These are phyloP conservation scores for Salvator merianae DNA, from an alignment of 2,113 vertebrate species.

Conservation along the genomic window DNA sequence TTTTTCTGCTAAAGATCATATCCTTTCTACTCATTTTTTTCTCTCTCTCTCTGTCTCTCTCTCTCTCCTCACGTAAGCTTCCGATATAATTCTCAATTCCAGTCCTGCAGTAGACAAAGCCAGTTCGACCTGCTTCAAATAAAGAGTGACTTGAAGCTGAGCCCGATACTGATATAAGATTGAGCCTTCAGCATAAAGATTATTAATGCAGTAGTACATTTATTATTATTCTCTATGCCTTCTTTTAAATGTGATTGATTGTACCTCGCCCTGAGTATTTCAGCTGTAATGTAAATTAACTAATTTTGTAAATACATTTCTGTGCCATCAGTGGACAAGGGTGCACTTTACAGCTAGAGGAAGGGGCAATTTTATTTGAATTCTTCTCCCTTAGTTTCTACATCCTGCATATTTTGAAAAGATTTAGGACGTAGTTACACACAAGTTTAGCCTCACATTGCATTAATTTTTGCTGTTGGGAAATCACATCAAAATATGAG, in stretches of 20 bases:
- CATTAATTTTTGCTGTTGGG: no score
- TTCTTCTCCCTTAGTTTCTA: no score
- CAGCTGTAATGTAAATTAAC: constrained; percentile 9
- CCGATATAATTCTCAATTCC: not conserved
- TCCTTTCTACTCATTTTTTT: not conserved
- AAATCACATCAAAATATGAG: no score
- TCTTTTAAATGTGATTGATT: not conserved
- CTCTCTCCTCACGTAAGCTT: constrained; percentile 17
- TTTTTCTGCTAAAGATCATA: constrained; percentile 1
- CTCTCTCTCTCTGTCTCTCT: not conserved
- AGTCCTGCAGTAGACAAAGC: not conserved
- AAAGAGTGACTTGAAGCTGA: not conserved
- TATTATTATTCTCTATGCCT: not conserved
- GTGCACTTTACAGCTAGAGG: not conserved
- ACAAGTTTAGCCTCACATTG: no score
- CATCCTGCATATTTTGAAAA: no score
- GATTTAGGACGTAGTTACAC: no score
- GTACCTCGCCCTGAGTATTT: not conserved
- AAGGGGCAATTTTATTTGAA: not conserved
- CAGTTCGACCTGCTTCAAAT: not conserved
- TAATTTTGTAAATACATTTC: not conserved
- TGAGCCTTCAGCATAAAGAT: not conserved
- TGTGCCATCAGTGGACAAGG: not conserved
- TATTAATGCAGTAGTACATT: not conserved
- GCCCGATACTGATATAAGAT: not conserved